A percentile compares a stretch with the other conserved stretches of the same genome.
phyloP scores from a whole-genome alignment of 2,888 invertebrate genomes.

The Stramonita haemastoma region DNA sequence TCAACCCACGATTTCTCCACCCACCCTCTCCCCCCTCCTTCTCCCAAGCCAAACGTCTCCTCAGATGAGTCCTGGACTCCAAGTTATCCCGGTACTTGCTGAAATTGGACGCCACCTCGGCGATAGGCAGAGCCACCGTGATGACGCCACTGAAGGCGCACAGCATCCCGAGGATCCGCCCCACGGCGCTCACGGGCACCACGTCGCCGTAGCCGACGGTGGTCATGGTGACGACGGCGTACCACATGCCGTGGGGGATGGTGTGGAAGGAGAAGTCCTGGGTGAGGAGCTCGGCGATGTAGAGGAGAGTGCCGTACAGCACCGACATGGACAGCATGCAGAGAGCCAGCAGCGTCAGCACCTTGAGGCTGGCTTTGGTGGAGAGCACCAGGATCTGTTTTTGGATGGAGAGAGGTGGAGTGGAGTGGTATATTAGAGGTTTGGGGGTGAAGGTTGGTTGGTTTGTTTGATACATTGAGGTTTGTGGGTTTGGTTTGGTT shows the following conservation, averaged over 20 bases:
- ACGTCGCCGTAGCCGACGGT: slow-evolving; percentile 47
- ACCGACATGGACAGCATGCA: not conserved
- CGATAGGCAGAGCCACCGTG: slow-evolving; percentile 42
- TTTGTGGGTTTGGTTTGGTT: too few relatives aligned
- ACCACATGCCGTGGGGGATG: slow-evolving; percentile 43
- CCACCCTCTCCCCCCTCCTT: too few relatives aligned
- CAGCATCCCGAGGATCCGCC: slow-evolving; percentile 31
- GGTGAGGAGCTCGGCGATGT: not conserved
- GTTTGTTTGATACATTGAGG: too few relatives aligned
- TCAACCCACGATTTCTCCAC: too few relatives aligned
- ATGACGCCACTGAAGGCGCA: slow-evolving; percentile 42
- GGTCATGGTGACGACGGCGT: slow-evolving; percentile 47
- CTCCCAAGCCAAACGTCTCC: not conserved
- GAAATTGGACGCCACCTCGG: slow-evolving; percentile 49
- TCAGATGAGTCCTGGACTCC: not conserved
- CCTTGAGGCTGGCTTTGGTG: slow-evolving; percentile 61
- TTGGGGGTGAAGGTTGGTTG: too few relatives aligned
- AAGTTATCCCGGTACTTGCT: slow-evolving; percentile 66
- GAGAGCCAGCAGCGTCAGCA: slow-evolving; percentile 63
- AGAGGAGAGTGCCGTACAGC: not conserved
- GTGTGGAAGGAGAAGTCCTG: slow-evolving; percentile 3
- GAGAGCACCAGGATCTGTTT: slow-evolving; percentile 65
- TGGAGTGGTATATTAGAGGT: too few relatives aligned
- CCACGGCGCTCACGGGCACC: slow-evolving; percentile 5
- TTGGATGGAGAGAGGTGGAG: too few relatives aligned